Base-by-base conservation (phyloP, 2,113 vertebrate genomes). In the Odobenus rosmarus region DNA sequence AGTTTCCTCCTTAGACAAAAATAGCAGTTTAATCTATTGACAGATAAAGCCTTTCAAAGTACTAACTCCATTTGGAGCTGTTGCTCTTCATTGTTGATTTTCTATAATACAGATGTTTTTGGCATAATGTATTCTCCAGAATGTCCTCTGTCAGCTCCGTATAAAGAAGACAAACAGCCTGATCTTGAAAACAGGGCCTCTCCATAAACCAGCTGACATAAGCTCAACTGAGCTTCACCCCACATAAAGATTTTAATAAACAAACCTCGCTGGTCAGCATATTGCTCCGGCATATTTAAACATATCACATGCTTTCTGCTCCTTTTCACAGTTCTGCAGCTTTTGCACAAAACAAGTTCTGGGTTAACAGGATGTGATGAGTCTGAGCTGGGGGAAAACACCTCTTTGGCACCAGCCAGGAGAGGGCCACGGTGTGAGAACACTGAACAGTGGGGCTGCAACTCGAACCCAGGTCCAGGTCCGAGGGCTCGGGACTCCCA, bases 41-140 rank as follows among this genome's bases (percentile, higher is more conserved):
- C 97, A 97, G 97, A 96, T 88, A 95, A 97, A 93, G 92, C 90
- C 82, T 95, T 95, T 95, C 88, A 61, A 92, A 87, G 81, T 51
- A 82, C 85, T 53, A 64, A 80, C 90, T 96, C 88, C 93, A 87
- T 94, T 98, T 93, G 90, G 95, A 95, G 82, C 97, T 57, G 85
- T 72, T 88, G 51, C 77, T 79, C 51, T 91, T 91, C 84, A 55
- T 80, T 93, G 97, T 95, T 95, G 97, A 96, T 94, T 97, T 96
- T 96, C 96, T 92, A 61, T 96, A 96, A 91, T 97, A 96, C 96
- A 97, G 97, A 98, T 97, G 96, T 97, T 98, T 97, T 51, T 24
- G 90, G 95, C 93, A 55, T 95, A 96, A 97, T 97, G 90, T 55
- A 82, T 86, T 79, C 95, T 93, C 95, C 67, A n/a, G 81, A 89